Evolutionary conservation across 2,113 vertebrate genomes (phyloP), one percentile per base, ranked within the genome.

Genomic region (Oreotrochilus melanogaster): DNA sequence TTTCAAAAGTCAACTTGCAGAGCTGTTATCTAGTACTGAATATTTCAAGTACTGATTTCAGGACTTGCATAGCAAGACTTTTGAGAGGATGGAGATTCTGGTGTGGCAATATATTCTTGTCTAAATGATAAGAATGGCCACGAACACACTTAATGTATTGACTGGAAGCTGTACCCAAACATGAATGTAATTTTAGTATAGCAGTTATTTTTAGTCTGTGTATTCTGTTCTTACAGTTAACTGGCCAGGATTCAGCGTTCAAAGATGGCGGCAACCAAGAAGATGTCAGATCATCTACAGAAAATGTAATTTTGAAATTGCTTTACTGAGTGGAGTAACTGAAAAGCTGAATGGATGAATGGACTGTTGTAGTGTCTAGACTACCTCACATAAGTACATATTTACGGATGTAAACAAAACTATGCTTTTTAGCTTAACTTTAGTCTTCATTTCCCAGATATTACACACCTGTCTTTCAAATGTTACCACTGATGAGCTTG

Each of bases 211-310:
- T 94, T 82, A 96, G 71, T 54, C 86, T 93, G 6, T 94, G n/a
- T 78, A 8, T 93, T 83, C 57, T 94, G 9, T 91, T 83, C 57
- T 82, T 88, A 62, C 83, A 98, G 98, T 92, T 97, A 84, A 95
- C 88, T 42, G 82, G 69, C 57, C 96, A 95, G 57, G 98, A 98
- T 58, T 97, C 97, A 17, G 56, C 97, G 8, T 98, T 98, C 95
- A 98, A 98, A 93, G 98, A 98, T 70, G 97, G 98, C 2, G 97
- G 94, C 85, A 97, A 97, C 74, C 97, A 97, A n/a, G 96, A 98
- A 57, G 97, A 97, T 6, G 97, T 93, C 79, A 98, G 98, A 57
- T 97, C 95, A 93, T 43, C 97, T 86, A 6, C 95, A 91, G 98
- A 64, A 88, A 91, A 95, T 39, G 95, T 96, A 95, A 96, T 31